A percentile compares a stretch with the other conserved stretches of the same genome.
phyloP scores from a whole-genome alignment of 2,113 vertebrate genomes.

The Penelope pileata region DNA sequence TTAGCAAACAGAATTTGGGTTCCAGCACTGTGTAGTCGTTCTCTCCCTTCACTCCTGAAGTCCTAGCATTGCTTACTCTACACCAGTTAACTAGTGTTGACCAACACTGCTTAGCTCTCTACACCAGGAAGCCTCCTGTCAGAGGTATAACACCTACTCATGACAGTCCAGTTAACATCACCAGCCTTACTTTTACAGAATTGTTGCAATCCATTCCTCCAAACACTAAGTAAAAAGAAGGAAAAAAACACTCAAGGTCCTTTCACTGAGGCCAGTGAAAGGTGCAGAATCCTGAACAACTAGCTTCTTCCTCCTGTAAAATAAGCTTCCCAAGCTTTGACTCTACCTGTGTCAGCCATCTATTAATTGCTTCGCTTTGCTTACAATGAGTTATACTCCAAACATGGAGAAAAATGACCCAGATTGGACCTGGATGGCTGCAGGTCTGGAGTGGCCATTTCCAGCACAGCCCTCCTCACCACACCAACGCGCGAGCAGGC shows the following conservation, averaged over 20 bases:
- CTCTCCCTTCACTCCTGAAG: not conserved
- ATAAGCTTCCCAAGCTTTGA: not conserved
- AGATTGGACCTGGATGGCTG: not conserved
- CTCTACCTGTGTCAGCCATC: not conserved
- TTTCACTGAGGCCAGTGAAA: not conserved
- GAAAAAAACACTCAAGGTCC: not conserved
- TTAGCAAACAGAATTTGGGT: not conserved
- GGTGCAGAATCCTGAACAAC: not conserved
- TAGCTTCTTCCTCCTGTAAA: not conserved
- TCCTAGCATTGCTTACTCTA: not conserved
- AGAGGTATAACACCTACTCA: not conserved
- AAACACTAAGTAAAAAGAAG: not conserved
- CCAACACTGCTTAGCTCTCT: not conserved
- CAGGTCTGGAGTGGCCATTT: not conserved
- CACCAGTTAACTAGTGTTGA: not conserved
- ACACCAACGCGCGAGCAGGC: not conserved
- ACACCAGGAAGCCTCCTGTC: not conserved
- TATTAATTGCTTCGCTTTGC: not conserved
- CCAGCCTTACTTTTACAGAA: not conserved
- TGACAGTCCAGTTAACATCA: not conserved
- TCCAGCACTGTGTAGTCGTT: not conserved
- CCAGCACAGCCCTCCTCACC: not conserved
- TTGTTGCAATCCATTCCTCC: not conserved
- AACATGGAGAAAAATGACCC: not conserved
- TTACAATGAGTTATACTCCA: not conserved